Base-by-base conservation (phyloP, 2,888 invertebrate genomes). In the Tetranychus truncatus region DNA sequence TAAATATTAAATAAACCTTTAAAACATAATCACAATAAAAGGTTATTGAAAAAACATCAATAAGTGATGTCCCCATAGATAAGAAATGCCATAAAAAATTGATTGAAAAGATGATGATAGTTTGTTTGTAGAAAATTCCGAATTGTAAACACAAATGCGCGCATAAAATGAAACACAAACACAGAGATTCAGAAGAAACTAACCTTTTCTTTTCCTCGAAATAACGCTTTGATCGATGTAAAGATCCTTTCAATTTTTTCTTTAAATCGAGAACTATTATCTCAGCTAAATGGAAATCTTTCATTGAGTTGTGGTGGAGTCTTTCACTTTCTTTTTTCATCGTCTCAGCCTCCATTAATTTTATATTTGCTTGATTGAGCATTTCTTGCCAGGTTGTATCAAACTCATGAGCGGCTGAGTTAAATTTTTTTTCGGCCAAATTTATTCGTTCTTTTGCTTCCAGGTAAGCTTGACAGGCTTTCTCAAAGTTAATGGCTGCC, bases 371-470 rank as follows among this genome's bases (percentile, higher is more conserved):
- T 55, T 72, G 73, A 73, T 77, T 77, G 1, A 77, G 73, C 73
- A 76, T 77, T 73, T 77, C 77, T 67, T 77, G 77, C 77, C 77
- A 77, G 44, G 71, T 67, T 45, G 67, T 71, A 66, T 77, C 77
- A 69, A 77, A 77, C 21, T 77, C 73, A 20, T 45, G 44, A 45
- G 67, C 46, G 71, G 45, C 18, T 65, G 69, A 45, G 34, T 45
- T 71, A 71, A 77, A 77, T 73, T 74, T 76, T 71, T 46, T 20
- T 66, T 77, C 77, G 45, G 76, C 74, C 18, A 71, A 71, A 66
- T 74, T 72, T 11, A 77, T 76, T 11, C 71, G 45, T 66, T 77
- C 66, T 46, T 76, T 77, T 1, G 77, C 74, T 66, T 76, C 44
- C 15, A 71, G 21, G 44, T 76, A 73, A 45, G 74, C 20, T 77